Evolutionary conservation across 2,888 invertebrate species (phyloP).

Genomic region (Noctuana brunneofusca): DNA sequence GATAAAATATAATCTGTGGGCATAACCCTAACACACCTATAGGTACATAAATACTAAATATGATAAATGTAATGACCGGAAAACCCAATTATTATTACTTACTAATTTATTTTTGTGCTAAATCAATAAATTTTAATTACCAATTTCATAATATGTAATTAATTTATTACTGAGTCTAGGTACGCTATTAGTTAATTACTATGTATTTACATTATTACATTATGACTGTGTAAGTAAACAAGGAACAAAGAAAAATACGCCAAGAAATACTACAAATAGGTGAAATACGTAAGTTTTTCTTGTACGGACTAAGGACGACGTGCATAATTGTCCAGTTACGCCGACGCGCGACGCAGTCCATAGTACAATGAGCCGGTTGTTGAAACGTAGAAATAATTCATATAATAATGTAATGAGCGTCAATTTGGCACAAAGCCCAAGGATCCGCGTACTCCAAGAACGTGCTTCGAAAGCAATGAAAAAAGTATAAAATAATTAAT

Average conservation of each 20-base stretch:
- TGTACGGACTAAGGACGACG: background rate
- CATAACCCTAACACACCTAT: too few relatives aligned
- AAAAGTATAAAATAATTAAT: background rate
- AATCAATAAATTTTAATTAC: too few relatives aligned
- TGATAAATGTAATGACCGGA: too few relatives aligned
- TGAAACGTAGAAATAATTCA: conserved; percentile 11
- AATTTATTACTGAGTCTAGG: too few relatives aligned
- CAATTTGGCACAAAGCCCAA: conserved; percentile 65
- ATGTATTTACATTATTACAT: background rate
- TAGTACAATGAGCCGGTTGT: conserved; percentile 31
- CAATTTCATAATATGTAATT: too few relatives aligned
- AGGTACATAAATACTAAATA: too few relatives aligned
- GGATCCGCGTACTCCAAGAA: conserved; percentile 42
- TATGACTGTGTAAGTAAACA: background rate
- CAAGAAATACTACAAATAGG: conserved; percentile 12
- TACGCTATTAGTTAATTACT: too few relatives aligned
- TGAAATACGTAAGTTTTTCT: conserved; percentile 26
- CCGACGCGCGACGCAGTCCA: background rate
- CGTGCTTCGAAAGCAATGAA: conserved; percentile 5
- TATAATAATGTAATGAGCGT: conserved; percentile 35
- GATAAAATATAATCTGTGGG: too few relatives aligned
- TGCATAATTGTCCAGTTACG: conserved; percentile 4
- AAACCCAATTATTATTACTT: too few relatives aligned
- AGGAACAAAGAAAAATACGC: conserved; percentile 24
- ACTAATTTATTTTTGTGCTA: too few relatives aligned